A percentile compares a stretch with the other conserved stretches of the same genome.
phyloP scores from a whole-genome alignment of 2,888 invertebrate genomes.

The Plagiodera versicolora region DNA sequence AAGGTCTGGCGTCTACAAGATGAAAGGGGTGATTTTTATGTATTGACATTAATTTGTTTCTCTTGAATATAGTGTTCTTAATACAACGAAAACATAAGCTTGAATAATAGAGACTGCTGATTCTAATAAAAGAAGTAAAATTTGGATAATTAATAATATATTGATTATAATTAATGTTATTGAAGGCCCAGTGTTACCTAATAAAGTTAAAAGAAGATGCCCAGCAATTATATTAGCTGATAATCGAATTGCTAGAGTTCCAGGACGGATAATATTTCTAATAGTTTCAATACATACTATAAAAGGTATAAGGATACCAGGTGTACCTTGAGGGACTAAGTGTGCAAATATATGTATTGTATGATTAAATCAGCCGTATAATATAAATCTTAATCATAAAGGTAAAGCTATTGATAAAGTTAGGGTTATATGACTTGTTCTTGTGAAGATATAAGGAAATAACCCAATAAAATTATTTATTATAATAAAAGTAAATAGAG shows the following conservation, averaged over 20 bases:
- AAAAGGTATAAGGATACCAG: slow-evolving; percentile 66
- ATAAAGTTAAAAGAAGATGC: slow-evolving; percentile 66
- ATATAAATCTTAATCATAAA: slow-evolving; percentile 67
- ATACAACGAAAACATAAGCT: slow-evolving; percentile 67
- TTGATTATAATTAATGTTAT: slow-evolving; percentile 38
- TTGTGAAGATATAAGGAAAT: slow-evolving; percentile 72
- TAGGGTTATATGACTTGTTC: slow-evolving; percentile 65
- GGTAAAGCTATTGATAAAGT: slow-evolving; percentile 62
- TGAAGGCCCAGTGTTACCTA: slow-evolving; percentile 56
- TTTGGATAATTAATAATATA: slow-evolving; percentile 39
- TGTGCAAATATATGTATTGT: slow-evolving; percentile 67
- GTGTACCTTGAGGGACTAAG: slow-evolving; percentile 70
- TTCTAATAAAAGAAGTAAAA: slow-evolving; percentile 58
- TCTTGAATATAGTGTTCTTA: slow-evolving; percentile 68
- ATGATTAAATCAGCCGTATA: slow-evolving; percentile 66
- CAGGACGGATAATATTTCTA: slow-evolving; percentile 64
- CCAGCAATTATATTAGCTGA: slow-evolving; percentile 78
- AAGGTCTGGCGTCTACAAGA: slow-evolving; percentile 67
- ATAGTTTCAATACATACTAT: slow-evolving; percentile 76
- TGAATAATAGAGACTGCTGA: slow-evolving; percentile 65
- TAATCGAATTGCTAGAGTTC: slow-evolving; percentile 70
- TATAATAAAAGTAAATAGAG: slow-evolving; percentile 63
- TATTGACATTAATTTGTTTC: slow-evolving; percentile 62
- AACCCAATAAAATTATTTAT: slow-evolving; percentile 71
- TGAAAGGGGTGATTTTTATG: slow-evolving; percentile 65